Base-by-base conservation (phyloP, 2,113 vertebrate species). In the Mormyrus lacerda region DNA sequence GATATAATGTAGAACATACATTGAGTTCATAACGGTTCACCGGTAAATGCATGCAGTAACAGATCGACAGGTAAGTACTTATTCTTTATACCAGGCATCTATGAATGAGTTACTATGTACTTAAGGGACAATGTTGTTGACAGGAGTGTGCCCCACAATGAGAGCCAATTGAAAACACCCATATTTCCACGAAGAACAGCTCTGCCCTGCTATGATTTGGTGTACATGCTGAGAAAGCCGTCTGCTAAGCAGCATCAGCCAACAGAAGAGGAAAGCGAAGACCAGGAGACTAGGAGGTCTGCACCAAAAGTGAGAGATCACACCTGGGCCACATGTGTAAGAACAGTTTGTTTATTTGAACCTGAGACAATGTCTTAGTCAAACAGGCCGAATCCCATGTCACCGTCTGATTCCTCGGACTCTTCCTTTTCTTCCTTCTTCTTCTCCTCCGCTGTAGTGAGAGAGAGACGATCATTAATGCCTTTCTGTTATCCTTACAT, bases 381-480 rank as follows among this genome's bases (percentile, higher is more conserved):
- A 58, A 99, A 99, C 47, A 99, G 94, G 89, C 97, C 98, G 0
- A 99, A 99, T 94, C 97, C 98, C 98, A 99, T 98, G 92, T 99
- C 97, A 2, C 98, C 98, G 1, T 99, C 98, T 0, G 98, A 99
- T 94, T 97, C 98, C 92, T 99, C 98, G 0, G 98, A 99, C 85
- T 99, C 98, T 1, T 99, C 98, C 17, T 99, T 99, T 96, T 99
- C 98, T 94, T 99, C 98, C 24, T 99, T 97, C 89, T 99, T 97
- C 89, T 99, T 95, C 94, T 96, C 94, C 91, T 95, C 95, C 85
- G 90, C 95, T 94, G 92, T 39, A 90, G 91, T 31, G 15, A 31
- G 17, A 69, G 39, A 53, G 45, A 73, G 55, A 87, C 27, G 24
- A 24, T 9, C 42, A 82, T 51, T 88, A 86, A 9, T 24, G 50